Conservation (phyloP, 2,113 vertebrate species). For the Entomyzon cyanotis region DNA sequence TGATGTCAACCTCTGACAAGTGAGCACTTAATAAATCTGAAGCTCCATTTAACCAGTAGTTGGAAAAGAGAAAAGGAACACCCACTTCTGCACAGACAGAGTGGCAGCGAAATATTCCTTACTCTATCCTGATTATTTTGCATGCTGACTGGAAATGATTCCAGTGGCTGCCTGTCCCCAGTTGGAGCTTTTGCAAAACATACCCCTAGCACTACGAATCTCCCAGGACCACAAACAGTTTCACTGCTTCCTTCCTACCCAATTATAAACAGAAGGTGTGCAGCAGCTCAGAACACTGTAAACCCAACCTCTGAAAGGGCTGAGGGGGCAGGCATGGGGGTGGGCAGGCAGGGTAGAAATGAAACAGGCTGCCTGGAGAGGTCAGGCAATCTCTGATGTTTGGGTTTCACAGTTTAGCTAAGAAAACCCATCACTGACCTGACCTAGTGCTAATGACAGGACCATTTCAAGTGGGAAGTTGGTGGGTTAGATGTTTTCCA, state of each 20-base stretch:
- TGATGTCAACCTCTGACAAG: neutral
- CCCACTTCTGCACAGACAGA: neutral
- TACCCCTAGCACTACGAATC: neutral
- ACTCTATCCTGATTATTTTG: neutral
- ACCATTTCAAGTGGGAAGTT: neutral
- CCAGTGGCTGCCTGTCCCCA: neutral
- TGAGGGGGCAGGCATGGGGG: neutral
- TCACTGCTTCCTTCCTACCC: neutral
- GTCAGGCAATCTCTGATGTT: neutral
- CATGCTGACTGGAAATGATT: neutral
- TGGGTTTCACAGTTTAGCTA: neutral
- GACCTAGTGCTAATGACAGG: neutral
- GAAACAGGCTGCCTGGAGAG: rapidly evolving
- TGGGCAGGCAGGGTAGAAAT: neutral
- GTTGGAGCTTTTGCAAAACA: neutral
- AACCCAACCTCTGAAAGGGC: rapidly evolving
- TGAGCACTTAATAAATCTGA: neutral
- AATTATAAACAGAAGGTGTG: neutral
- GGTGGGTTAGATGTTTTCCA: neutral
- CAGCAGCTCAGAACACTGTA: neutral
- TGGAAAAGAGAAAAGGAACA: neutral
- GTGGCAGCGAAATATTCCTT: neutral
- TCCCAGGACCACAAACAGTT: neutral
- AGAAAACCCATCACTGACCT: neutral
- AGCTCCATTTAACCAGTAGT: neutral